Evolutionary conservation across 2,888 invertebrate species (phyloP), one percentile per base, ranked within the genome.

Genomic region (Drosophila colorata): DNA sequence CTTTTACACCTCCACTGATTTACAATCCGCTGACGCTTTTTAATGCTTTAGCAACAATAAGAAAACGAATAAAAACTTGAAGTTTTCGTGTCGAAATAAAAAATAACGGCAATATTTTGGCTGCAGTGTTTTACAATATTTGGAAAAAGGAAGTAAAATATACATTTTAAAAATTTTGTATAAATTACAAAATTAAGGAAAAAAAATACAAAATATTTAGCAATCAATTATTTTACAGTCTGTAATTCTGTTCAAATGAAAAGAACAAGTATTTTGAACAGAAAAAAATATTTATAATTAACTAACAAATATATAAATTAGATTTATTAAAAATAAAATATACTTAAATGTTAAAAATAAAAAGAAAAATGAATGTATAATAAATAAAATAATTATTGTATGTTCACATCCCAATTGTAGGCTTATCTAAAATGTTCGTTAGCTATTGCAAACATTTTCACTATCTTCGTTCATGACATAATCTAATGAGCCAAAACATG

Each of bases 401-500:
- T 23, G 25, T 7, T 25, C 23, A 3, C 23, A 23, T 23, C 23
- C 23, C 23, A 23, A 28, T 28, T 20, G 20, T 20, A 20, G 4
- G 4, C 20, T 4, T 20, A 4, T 20, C 20, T 20, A 20, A 20
- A n/a, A n/a, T 25, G 25, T 7, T 31, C 8, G 9, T 31, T 31
- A 9, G 33, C 4, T 33, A 13, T 33, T 13, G 4, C 4, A 33
- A 13, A 33, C 4, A 33, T 33, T 33, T 33, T 4, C 8, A 28
- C 28, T 9, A 9, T 28, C 9, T 28, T 28, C 9, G 28, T 28
- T 28, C 6, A 38, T 48, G 55, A 25, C 23, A 68, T 28, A 56
- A 73, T 40, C 67, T 23, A 47, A 38, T 51, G 58, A 35, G 14
- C 7, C 13, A 13, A 18, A 33, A 43, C 47, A 52, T 53, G 57